Conservation (phyloP, 1,140 invertebrate species). For the Sinonovacula constricta region DNA sequence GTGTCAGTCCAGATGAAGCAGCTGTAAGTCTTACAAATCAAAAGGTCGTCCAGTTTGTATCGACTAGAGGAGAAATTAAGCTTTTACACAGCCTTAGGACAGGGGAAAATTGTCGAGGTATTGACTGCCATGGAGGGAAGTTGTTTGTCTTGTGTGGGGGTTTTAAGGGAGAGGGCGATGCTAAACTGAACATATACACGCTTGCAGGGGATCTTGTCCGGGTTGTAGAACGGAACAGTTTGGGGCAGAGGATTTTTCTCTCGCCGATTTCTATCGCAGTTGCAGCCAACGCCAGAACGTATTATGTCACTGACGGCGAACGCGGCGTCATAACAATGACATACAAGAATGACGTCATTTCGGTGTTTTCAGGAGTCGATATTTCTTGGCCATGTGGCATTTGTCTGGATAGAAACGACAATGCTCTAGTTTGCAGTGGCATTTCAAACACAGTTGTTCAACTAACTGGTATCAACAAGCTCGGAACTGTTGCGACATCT, state of each 20-base stretch:
- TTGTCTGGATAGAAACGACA: constrained; percentile 39
- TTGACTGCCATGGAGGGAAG: constrained; percentile 15
- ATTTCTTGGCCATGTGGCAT: constrained; percentile 41
- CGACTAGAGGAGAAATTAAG: background rate
- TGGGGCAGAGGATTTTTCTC: constrained; percentile 34
- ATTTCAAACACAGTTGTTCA: constrained; percentile 26
- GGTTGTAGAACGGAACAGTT: constrained; percentile 30
- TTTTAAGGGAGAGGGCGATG: constrained; percentile 26
- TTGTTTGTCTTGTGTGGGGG: constrained; percentile 46
- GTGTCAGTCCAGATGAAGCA: constrained; percentile 11
- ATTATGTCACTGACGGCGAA: constrained; percentile 39
- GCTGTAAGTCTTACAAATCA: constrained; percentile 26
- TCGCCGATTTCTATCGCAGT: constrained; percentile 38
- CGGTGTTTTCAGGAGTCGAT: constrained; percentile 19
- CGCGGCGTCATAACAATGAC: constrained; percentile 36
- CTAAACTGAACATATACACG: constrained; percentile 22
- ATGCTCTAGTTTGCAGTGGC: constrained; percentile 33
- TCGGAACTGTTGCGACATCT: background rate
- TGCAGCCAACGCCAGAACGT: constrained; percentile 2
- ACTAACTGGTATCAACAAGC: constrained; percentile 8
- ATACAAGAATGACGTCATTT: constrained; percentile 35
- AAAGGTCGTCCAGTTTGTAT: constrained; percentile 32
- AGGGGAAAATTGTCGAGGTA: constrained; percentile 30
- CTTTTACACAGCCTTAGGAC: constrained; percentile 18
- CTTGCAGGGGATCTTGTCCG: constrained; percentile 28